phyloP scores from a whole-genome alignment of 64 coral and sea anemone species.

The Actinia tenebrosa region DNA sequence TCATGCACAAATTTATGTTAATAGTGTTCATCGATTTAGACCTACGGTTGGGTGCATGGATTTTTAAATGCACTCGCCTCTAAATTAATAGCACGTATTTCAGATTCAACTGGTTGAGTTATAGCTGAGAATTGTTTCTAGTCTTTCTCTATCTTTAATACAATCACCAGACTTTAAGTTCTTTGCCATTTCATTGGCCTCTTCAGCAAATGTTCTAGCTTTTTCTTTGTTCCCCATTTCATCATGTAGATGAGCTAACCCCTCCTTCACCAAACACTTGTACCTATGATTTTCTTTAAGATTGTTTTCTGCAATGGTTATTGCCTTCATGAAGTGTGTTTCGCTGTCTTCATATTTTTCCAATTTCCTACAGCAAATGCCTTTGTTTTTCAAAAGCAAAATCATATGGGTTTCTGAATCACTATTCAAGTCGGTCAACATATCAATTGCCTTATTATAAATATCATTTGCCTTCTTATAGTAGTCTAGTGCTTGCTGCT shows the following conservation, averaged over 20 bases:
- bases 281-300: slow-evolving; percentile 12
- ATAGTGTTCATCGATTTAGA: too few species aligned
- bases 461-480: not conserved
- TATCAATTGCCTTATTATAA: not conserved
- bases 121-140: not conserved
- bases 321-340: not conserved
- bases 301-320: not conserved
- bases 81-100: too few species aligned
- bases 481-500: not conserved
- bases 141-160: not conserved
- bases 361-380: not conserved
- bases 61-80: too few species aligned
- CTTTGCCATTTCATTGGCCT: not conserved
- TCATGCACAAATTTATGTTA: too few species aligned
- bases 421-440: slow-evolving; percentile 1
- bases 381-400: slow-evolving; percentile 9
- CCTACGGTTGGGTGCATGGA: too few species aligned
- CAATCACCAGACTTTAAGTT: not conserved
- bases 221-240: not conserved
- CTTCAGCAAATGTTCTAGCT: not conserved
- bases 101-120: not conserved
- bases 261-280: slow-evolving; percentile 17
- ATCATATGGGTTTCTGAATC: slow-evolving; percentile 12
- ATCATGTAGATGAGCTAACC: slow-evolving; percentile 5
- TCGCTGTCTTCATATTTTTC: slow-evolving; percentile 15